Base-by-base conservation (phyloP, 2,113 vertebrate genomes). In the Neotoma lepida region DNA sequence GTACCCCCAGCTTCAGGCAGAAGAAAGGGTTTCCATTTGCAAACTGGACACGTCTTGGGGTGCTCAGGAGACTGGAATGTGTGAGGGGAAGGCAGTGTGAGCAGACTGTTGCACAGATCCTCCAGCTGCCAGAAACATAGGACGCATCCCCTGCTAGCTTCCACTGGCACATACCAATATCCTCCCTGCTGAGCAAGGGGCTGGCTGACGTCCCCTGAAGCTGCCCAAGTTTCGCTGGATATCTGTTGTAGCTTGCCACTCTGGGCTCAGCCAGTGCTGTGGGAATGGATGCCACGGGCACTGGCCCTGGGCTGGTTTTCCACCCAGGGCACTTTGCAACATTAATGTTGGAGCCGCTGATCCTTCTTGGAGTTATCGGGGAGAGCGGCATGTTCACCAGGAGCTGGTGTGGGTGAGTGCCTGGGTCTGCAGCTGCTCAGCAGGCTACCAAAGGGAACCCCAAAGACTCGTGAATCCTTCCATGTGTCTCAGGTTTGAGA, bases 361-460 rank as follows among this genome's bases (percentile, higher is more conserved):
- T 35, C 77, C 78, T 90, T 95, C 82, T 88, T 92, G 30, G 78
- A 68, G 93, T 92, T 96, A 88, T 78, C 92, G 93, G 85, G 90
- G 66, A 39, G 84, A 80, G 64, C 2, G n/a, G 88, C 89, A 28
- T 46, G 82, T 44, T 95, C 13, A 35, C 54, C 87, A 86, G 56
- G 92, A 86, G 92, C 61, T 66, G 0, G 33, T 54, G 56, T 95
- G n/a, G 49, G 94, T 56, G n/a, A 54, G 78, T 3, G 51, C 30
- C 15, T 39, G 0, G 46, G 5, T 39, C 28, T 4, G 6, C 4
- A 7, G 89, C 10, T 41, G 30, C 18, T 4, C 18, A 3, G 14
- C 20, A 0, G 6, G 3, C 64, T 46, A 2, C 6, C 14, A 81
- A 6, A 0, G 33, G 7, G 10, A 35, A 64, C 44, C 54, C 64